Evolutionary conservation across 2,797 vertebrate species (phyloP), one percentile per base, ranked within the genome.

Genomic region (Rhinophrynus dorsalis): DNA sequence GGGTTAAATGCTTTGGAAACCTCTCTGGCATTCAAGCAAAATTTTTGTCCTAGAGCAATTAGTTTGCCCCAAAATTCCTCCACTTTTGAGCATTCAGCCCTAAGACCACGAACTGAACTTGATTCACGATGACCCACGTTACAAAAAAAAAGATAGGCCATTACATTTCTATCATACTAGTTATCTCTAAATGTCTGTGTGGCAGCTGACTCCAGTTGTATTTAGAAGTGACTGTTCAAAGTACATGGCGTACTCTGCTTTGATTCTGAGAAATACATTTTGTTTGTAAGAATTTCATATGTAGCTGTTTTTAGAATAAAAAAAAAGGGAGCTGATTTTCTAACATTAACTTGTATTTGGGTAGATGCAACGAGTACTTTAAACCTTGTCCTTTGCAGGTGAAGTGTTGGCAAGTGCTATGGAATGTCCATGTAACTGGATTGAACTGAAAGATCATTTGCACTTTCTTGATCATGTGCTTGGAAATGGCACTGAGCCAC

Each of bases 161-260:
- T 80, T 83, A 85, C 79, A 86, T 88, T 85, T 83, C 86, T 74
- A 71, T 67, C 68, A 30, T 62, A 54, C 54, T 70, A 51, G 58
- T 76, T 58, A 71, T 75, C 69, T 74, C 65, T 30, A 75, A 72
- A 48, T 80, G 87, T 83, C 84, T 80, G 83, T 68, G 78, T 57
- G 82, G 86, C 90, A 92, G 87, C 88, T 92, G 90, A 91, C 88
- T 86, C 84, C 84, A 74, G 86, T 80, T 84, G 83, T 85, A 89
- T 88, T 89, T 87, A 86, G 85, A 84, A 23, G 73, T 74, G 82
- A 86, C 85, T 17, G 29, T 44, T 4, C 21, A 47, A 20, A 61
- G 67, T 35, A 73, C 69, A 66, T 40, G 20, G 32, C 37, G 69
- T 73, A 44, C 54, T 52, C 33, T 6, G 21, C 20, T 38, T 42